Evolutionary conservation across 1,140 invertebrate genomes (phyloP).

Genomic region (Caerostris darwini): DNA sequence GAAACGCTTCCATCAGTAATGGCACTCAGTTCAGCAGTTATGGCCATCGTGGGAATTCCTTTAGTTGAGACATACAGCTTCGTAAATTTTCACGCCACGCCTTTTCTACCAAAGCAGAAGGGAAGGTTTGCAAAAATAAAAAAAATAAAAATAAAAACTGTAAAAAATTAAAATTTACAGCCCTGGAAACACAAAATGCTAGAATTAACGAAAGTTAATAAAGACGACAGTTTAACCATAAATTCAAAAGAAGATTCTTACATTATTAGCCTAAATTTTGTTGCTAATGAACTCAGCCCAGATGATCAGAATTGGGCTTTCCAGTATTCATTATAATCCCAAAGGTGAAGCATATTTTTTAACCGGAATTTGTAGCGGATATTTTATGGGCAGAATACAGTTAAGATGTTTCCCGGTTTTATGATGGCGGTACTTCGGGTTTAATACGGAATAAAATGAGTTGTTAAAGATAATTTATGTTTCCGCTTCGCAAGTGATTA

Average conservation of each 20-base stretch:
- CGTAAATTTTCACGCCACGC: not conserved
- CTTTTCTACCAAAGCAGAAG: not conserved
- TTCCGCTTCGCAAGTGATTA: not conserved
- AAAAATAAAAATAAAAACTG: too few relatives aligned
- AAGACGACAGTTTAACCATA: not conserved
- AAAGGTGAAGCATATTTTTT: not conserved
- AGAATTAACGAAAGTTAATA: conserved; percentile 36
- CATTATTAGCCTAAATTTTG: conserved; percentile 20
- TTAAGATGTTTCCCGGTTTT: not conserved
- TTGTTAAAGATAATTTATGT: conserved; percentile 24
- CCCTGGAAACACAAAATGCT: not conserved
- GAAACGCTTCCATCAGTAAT: not conserved
- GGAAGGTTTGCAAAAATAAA: not conserved
- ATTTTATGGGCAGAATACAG: not conserved
- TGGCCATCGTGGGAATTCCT: not conserved
- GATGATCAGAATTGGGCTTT: not conserved
- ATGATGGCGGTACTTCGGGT: not conserved
- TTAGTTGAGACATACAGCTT: not conserved
- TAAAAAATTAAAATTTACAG: conserved; percentile 38
- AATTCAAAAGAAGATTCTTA: not conserved
- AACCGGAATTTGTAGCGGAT: not conserved
- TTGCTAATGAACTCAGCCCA: not conserved
- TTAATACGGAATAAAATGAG: conserved; percentile 22
- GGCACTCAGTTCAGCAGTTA: not conserved
- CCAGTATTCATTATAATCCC: conserved; percentile 30